A percentile compares a stretch with the other conserved stretches of the same genome.
phyloP scores from a whole-genome alignment of 2,797 vertebrate species.

The Pipistrellus nathusii region DNA sequence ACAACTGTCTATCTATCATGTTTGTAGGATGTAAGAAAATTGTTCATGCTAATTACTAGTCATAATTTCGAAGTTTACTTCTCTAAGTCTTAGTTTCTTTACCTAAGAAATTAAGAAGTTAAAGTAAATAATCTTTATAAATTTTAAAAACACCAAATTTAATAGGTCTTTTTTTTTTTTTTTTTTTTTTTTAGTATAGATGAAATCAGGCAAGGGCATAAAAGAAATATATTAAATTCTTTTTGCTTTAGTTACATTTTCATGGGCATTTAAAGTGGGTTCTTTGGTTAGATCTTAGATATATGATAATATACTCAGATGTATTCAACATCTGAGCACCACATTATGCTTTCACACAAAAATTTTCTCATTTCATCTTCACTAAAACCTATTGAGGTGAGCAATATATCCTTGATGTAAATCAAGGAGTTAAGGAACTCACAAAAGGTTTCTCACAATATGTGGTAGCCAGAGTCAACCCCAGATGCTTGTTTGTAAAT shows the following conservation, averaged over 20 bases:
- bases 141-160: constrained; percentile 60
- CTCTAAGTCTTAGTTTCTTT: constrained; percentile 54
- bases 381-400: constrained; percentile 56
- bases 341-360: constrained; percentile 28
- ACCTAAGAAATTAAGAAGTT: constrained; percentile 41
- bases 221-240: constrained; percentile 62
- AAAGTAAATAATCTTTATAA: constrained; percentile 41
- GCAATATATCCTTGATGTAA: constrained; percentile 13
- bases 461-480: constrained; percentile 14
- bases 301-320: constrained; percentile 16
- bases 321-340: neutral
- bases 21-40: neutral
- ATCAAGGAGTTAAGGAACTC: constrained; percentile 43
- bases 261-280: constrained; percentile 23
- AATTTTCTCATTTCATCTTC: constrained; percentile 45
- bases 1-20: neutral
- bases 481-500: constrained; percentile 43
- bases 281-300: constrained; percentile 39
- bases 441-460: constrained; percentile 37
- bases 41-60: constrained; percentile 2
- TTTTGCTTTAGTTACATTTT: constrained; percentile 64
- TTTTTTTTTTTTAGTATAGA: constrained; percentile 47
- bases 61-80: constrained; percentile 50
- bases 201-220: constrained; percentile 41
- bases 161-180: constrained; percentile 5